phyloP scores from a whole-genome alignment of 1,140 invertebrate species.

The Heterodera carotae region DNA sequence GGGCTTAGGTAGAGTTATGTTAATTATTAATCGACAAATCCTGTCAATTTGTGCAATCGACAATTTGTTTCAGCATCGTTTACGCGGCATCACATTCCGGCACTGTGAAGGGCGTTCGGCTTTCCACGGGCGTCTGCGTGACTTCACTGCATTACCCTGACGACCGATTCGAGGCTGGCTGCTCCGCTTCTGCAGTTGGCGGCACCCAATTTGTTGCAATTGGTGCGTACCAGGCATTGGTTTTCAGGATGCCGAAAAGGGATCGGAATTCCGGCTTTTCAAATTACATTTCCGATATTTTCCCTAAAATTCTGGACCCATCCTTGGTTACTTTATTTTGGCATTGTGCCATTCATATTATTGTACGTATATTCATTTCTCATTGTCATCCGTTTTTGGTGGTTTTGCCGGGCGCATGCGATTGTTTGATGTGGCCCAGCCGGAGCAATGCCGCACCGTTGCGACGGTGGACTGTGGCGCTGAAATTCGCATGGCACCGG shows the following conservation, averaged over 20 bases:
- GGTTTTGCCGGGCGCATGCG: slow-evolving; percentile 25
- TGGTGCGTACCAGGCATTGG: too few species aligned
- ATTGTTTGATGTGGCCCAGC: slow-evolving; percentile 13
- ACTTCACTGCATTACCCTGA: not conserved
- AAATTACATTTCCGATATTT: too few species aligned
- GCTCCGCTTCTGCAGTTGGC: not conserved
- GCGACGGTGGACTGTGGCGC: not conserved
- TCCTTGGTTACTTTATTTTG: too few species aligned
- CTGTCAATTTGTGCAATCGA: not conserved
- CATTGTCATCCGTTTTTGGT: slow-evolving; percentile 25
- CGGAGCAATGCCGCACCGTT: not conserved
- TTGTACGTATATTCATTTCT: too few species aligned
- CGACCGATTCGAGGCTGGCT: slow-evolving; percentile 22
- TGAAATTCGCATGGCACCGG: slow-evolving; percentile 34
- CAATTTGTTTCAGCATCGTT: slow-evolving; percentile 24
- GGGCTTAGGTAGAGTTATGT: too few species aligned
- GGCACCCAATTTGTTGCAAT: slow-evolving; percentile 27
- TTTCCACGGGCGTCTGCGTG: not conserved
- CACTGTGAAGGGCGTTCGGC: slow-evolving; percentile 6
- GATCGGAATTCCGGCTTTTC: too few species aligned
- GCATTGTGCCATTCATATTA: too few species aligned
- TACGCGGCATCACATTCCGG: slow-evolving; percentile 28
- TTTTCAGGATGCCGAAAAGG: too few species aligned
- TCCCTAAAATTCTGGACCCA: too few species aligned
- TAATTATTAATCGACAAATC: not conserved